phyloP scores from a whole-genome alignment of 2,888 invertebrate species.

The Drosophila affinis region DNA sequence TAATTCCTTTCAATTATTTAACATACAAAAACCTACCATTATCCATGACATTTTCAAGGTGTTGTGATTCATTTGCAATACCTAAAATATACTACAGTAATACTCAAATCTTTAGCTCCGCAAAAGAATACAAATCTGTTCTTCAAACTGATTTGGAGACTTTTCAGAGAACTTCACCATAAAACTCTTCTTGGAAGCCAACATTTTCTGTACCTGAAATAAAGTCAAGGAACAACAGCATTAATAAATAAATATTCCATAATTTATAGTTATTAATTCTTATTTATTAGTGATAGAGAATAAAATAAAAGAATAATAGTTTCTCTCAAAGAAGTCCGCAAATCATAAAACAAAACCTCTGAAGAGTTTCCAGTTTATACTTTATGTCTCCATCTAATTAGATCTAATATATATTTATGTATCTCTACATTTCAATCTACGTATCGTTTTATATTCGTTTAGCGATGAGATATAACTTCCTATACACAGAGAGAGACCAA shows the following conservation, averaged over 20 bases:
- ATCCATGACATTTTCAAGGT: no score
- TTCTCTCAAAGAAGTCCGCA: background rate
- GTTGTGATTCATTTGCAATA: no score
- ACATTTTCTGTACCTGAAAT: background rate
- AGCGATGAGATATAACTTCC: slow-evolving; percentile 11
- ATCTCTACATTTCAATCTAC: background rate
- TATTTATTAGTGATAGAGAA: background rate
- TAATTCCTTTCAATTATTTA: no score
- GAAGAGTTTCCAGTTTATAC: background rate
- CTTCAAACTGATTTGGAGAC: background rate
- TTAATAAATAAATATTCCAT: background rate
- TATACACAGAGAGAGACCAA: slow-evolving; percentile 12
- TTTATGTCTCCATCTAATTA: background rate
- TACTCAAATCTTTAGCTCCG: no score
- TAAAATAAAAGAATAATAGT: background rate
- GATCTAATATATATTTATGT: background rate
- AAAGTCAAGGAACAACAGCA: background rate
- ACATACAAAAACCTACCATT: no score
- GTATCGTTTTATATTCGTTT: background rate
- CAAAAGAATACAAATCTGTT: background rate
- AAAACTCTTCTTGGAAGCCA: background rate
- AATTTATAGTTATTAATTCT: background rate
- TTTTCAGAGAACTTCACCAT: background rate
- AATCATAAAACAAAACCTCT: background rate
- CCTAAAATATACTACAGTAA: no score